A percentile compares a stretch with the other conserved stretches of the same genome.
Evolutionary conservation across 2,797 vertebrate genomes (phyloP).

Genomic region (Cephalopachus bancanus): DNA sequence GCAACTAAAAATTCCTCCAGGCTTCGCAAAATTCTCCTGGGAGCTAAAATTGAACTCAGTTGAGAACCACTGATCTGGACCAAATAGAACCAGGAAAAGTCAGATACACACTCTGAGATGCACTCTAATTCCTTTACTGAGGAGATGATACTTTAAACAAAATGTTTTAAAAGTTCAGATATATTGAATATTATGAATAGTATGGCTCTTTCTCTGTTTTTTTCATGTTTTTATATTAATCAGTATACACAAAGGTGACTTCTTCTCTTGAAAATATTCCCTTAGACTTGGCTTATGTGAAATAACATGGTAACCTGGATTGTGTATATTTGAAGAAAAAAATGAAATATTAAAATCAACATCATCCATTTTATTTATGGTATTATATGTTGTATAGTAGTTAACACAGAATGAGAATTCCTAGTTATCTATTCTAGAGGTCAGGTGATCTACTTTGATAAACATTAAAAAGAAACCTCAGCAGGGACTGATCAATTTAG

Average conservation of each 20-base stretch:
- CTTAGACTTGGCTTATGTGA: background rate
- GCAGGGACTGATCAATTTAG: background rate
- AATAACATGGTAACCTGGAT: background rate
- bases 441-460: background rate
- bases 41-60: background rate
- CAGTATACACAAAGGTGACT: background rate
- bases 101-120: background rate
- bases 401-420: background rate
- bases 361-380: background rate
- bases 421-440: background rate
- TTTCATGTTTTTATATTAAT: background rate
- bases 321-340: background rate
- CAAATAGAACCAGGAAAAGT: background rate
- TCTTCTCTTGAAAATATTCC: background rate
- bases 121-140: background rate
- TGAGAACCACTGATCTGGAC: background rate
- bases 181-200: background rate
- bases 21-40: background rate
- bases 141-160: background rate
- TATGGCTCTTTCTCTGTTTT: background rate
- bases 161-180: background rate
- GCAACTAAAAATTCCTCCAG: constrained; percentile 11
- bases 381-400: background rate
- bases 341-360: background rate
- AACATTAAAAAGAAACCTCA: background rate